Conservation (phyloP, 1,140 invertebrate genomes). For the Ceratina australensis region DNA sequence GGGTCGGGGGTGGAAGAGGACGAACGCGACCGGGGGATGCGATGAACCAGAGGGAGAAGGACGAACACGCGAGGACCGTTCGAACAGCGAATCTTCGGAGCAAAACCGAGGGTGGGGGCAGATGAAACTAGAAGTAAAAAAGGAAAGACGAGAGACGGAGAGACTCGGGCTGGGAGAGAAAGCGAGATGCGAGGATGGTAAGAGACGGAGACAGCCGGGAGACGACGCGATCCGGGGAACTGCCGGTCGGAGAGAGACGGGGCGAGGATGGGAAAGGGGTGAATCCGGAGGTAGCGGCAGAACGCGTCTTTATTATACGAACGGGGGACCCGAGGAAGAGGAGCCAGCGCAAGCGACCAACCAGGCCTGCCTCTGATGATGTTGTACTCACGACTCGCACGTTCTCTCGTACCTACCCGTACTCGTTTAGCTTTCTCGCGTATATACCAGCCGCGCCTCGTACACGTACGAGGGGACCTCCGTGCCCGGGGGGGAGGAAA, state of each 20-base stretch:
- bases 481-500: conserved; percentile 49
- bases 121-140: conserved; percentile 54
- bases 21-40: conserved; percentile 24
- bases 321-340: conserved; percentile 66
- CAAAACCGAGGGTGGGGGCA: conserved; percentile 16
- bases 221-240: too few relatives aligned
- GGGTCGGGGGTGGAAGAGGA: conserved; percentile 27
- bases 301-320: conserved; percentile 79
- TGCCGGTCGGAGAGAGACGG: too few relatives aligned
- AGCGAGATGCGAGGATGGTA: neutral
- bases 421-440: conserved; percentile 67
- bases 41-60: conserved; percentile 35
- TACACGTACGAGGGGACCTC: conserved; percentile 36
- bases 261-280: conserved; percentile 28
- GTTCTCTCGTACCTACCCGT: conserved; percentile 66
- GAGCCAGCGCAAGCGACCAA: conserved; percentile 59
- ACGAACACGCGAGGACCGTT: conserved; percentile 40
- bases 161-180: neutral
- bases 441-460: conserved; percentile 43
- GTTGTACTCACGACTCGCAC: conserved; percentile 75
- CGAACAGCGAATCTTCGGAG: conserved; percentile 38
- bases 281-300: conserved; percentile 62
- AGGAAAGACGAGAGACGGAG: conserved; percentile 3
- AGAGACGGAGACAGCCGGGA: neutral
- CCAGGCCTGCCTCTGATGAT: conserved; percentile 73